Evolutionary conservation across 2,888 invertebrate genomes (phyloP).

Genomic region (Liposcelis brunnea): DNA sequence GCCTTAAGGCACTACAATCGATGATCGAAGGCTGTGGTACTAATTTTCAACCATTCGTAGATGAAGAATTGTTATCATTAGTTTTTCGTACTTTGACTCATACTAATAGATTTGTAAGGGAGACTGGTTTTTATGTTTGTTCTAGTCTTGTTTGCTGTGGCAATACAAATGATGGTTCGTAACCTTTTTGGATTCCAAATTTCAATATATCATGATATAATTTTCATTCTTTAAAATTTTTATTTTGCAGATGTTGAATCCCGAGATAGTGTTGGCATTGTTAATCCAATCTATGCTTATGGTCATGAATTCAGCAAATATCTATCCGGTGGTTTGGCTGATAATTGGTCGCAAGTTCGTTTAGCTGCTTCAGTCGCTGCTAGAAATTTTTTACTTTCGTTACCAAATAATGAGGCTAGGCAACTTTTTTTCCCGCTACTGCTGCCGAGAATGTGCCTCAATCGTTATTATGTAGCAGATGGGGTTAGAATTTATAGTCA

Average conservation of each 20-base stretch:
- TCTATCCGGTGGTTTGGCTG: conserved; percentile 29
- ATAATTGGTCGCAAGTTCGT: conserved; percentile 36
- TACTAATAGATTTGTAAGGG: conserved; percentile 34
- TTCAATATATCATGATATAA: neutral
- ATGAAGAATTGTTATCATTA: conserved; percentile 28
- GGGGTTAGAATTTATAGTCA: conserved; percentile 35
- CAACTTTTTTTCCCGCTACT: conserved; percentile 28
- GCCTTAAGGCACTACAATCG: conserved; percentile 32
- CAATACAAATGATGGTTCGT: conserved; percentile 14
- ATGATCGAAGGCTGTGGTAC: conserved; percentile 30
- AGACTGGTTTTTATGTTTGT: conserved; percentile 32
- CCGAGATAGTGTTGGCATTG: conserved; percentile 19
- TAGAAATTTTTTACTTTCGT: conserved; percentile 27
- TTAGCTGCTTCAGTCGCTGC: conserved; percentile 33
- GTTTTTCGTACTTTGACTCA: conserved; percentile 29
- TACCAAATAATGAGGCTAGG: conserved; percentile 24
- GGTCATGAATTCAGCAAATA: conserved; percentile 29
- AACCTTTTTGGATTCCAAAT: conserved; percentile 2
- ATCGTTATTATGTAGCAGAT: conserved; percentile 36
- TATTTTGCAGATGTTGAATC: conserved; percentile 16
- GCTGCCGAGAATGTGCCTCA: conserved; percentile 34
- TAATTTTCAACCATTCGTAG: conserved; percentile 25
- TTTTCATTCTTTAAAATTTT: neutral
- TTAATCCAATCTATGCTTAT: conserved; percentile 25
- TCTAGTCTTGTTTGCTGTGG: conserved; percentile 28